Evolutionary conservation across 2,888 invertebrate genomes (phyloP).

Genomic region (Chironomus tentans): DNA sequence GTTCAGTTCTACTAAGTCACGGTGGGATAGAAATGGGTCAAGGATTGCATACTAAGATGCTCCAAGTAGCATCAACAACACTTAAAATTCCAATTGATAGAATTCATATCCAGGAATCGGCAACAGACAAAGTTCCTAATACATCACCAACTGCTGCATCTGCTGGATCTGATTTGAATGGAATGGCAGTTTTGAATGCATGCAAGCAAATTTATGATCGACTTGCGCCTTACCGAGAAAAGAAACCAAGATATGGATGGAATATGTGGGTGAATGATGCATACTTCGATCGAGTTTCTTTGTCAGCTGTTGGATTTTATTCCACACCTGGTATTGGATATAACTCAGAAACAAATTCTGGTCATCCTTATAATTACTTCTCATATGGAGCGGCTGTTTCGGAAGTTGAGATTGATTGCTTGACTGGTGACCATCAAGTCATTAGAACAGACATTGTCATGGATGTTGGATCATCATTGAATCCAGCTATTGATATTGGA

Average conservation of each 20-base stretch:
- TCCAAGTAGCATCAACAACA: slow-evolving; percentile 73
- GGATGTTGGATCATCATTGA: slow-evolving; percentile 91
- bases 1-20: slow-evolving; percentile 78
- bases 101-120: slow-evolving; percentile 73
- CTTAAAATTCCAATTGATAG: slow-evolving; percentile 59
- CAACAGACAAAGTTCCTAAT: slow-evolving; percentile 87
- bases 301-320: slow-evolving; percentile 78
- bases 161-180: slow-evolving; percentile 80
- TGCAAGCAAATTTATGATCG: slow-evolving; percentile 65
- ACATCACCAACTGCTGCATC: slow-evolving; percentile 85
- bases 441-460: slow-evolving; percentile 87
- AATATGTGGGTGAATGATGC: slow-evolving; percentile 72
- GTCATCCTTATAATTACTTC: slow-evolving; percentile 71
- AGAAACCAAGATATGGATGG: slow-evolving; percentile 72
- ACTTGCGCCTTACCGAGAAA: slow-evolving; percentile 62
- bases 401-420: slow-evolving; percentile 87
- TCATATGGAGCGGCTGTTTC: slow-evolving; percentile 79
- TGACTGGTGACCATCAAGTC: slow-evolving; percentile 89
- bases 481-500: slow-evolving; percentile 94
- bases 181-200: slow-evolving; percentile 80
- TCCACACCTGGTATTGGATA: slow-evolving; percentile 66
- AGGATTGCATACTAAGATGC: slow-evolving; percentile 92
- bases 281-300: slow-evolving; percentile 63
- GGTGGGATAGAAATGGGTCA: slow-evolving; percentile 98
- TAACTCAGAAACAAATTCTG: slow-evolving; percentile 58